Evolutionary conservation across 2,888 invertebrate genomes (phyloP).

Genomic region (Chalcis sispes): DNA sequence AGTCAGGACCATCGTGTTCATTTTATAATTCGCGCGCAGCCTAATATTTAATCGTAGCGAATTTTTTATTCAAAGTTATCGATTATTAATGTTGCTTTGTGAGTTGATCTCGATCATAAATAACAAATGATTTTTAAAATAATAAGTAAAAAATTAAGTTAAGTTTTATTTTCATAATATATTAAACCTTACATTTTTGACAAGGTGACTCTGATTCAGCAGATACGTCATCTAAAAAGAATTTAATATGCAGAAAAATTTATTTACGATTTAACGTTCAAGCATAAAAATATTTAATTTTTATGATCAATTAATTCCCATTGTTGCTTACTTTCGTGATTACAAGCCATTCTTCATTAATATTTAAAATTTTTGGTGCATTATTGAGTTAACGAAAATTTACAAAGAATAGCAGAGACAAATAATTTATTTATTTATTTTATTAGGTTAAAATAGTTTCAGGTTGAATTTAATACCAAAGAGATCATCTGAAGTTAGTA

Average conservation of each 20-base stretch:
- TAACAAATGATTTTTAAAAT: neutral
- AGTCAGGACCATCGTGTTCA: no score
- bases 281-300: neutral
- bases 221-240: neutral
- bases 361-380: neutral
- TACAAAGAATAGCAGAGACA: neutral
- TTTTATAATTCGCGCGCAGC: no score
- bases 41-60: neutral
- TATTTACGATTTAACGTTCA: neutral
- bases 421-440: conserved; percentile 11
- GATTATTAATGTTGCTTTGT: neutral
- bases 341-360: conserved; percentile 12
- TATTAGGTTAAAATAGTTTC: neutral
- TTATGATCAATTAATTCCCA: neutral
- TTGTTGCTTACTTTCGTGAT: neutral
- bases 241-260: neutral
- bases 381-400: neutral
- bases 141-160: neutral
- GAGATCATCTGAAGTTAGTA: conserved; percentile 36
- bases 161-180: neutral
- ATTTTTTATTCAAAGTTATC: neutral
- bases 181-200: neutral
- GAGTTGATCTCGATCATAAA: neutral
- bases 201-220: neutral
- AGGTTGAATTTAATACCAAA: neutral